Evolutionary conservation across 2,797 vertebrate species (phyloP).

Genomic region (Rhabdophis nuchalis): DNA sequence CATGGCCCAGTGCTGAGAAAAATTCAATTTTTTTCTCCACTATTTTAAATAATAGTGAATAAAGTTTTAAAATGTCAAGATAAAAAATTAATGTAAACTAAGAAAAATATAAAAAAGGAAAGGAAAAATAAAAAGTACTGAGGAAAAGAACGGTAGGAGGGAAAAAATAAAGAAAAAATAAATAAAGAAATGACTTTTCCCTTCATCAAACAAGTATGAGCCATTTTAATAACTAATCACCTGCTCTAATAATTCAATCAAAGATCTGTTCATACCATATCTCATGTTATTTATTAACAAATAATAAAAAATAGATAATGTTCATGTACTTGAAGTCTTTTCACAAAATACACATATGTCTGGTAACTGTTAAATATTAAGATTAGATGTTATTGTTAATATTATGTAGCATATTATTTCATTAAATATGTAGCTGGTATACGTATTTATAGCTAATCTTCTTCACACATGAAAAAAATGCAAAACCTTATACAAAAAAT

Average conservation of each 20-base stretch:
- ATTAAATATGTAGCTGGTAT: neutral
- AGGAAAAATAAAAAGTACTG: neutral
- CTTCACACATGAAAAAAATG: neutral
- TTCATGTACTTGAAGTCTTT: neutral
- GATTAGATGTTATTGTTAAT: neutral
- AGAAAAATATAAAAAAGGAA: neutral
- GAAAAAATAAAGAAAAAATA: neutral
- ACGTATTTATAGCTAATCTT: neutral
- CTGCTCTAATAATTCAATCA: neutral
- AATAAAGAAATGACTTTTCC: neutral
- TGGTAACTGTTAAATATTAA: neutral
- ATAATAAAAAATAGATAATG: neutral
- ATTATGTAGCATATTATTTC: neutral
- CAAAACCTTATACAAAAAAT: neutral
- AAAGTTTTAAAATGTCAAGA: neutral
- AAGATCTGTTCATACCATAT: neutral
- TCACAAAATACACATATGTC: neutral
- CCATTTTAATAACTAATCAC: neutral
- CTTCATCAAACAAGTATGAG: neutral
- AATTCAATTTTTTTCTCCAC: neutral
- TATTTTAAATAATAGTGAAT: neutral
- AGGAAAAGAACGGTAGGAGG: neutral
- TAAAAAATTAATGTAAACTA: neutral
- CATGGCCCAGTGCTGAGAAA: neutral
- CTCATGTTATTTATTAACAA: neutral